These are phyloP conservation scores for Ophthalmolycus amberensis DNA, from an alignment of 2,113 vertebrate genomes.

Conservation along the genomic window DNA sequence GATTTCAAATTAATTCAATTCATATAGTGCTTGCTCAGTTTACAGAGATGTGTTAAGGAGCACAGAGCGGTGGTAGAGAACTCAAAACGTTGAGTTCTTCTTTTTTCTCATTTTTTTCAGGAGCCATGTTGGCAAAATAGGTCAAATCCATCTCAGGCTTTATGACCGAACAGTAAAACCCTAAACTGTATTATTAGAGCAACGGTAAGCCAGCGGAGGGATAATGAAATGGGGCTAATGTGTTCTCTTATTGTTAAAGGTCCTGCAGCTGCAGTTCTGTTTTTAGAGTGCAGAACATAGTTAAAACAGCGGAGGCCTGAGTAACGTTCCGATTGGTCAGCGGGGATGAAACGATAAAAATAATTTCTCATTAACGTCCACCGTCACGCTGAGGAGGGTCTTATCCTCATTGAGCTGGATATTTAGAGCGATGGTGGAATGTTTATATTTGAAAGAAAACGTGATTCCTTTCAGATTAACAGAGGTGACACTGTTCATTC, in stretches of 20 bases:
- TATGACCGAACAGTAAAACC: slow-evolving; percentile 9
- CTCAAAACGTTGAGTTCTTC: background rate
- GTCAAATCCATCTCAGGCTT: slow-evolving; percentile 8
- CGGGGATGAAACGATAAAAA: background rate
- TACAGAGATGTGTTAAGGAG: background rate
- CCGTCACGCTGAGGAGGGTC: background rate
- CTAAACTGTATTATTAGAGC: slow-evolving; percentile 6
- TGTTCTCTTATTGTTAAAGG: slow-evolving; percentile 10
- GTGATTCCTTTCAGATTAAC: background rate
- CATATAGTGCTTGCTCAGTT: too few relatives aligned
- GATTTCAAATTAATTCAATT: background rate
- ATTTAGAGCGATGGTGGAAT: background rate
- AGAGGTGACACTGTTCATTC: background rate
- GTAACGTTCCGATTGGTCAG: background rate
- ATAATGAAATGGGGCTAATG: slow-evolving; percentile 20
- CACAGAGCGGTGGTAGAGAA: background rate
- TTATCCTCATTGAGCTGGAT: background rate
- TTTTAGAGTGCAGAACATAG: background rate
- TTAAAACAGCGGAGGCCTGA: background rate
- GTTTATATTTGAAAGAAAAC: background rate
- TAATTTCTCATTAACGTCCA: background rate
- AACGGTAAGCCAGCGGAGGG: background rate
- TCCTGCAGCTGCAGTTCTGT: background rate
- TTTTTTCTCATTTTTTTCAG: background rate
- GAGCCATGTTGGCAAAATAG: background rate